Conservation (phyloP, 1,140 invertebrate genomes). For the Bombus impatiens region DNA sequence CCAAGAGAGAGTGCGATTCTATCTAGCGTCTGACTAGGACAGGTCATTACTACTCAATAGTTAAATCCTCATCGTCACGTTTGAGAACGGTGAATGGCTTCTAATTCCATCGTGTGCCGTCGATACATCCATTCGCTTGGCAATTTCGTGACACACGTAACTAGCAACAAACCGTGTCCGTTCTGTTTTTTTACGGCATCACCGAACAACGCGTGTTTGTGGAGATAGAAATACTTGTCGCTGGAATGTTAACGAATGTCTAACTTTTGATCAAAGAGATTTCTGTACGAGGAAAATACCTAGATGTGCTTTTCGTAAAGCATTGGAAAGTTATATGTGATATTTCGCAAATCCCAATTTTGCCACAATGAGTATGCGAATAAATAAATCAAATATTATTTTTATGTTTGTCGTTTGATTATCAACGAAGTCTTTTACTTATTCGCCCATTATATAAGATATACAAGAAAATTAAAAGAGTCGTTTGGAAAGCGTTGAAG, state of each 20-base stretch:
- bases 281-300: too few relatives aligned
- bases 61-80: not conserved
- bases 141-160: not conserved
- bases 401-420: not conserved
- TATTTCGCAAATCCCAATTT: not conserved
- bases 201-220: too few relatives aligned
- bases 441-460: not conserved
- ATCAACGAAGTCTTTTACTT: not conserved
- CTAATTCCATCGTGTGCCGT: not conserved
- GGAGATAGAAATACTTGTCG: too few relatives aligned
- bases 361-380: not conserved
- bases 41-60: constrained; percentile 11
- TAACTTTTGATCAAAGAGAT: too few relatives aligned
- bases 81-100: not conserved
- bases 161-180: too few relatives aligned
- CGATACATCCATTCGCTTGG: not conserved
- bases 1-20: not conserved
- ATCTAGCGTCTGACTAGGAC: not conserved
- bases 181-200: not conserved
- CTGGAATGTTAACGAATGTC: too few relatives aligned
- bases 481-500: too few relatives aligned
- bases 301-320: too few relatives aligned
- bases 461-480: too few relatives aligned
- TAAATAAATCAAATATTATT: not conserved
- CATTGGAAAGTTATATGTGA: too few relatives aligned